Evolutionary conservation across 2,888 invertebrate genomes (phyloP).

Genomic region (Pyrochroa serraticornis): DNA sequence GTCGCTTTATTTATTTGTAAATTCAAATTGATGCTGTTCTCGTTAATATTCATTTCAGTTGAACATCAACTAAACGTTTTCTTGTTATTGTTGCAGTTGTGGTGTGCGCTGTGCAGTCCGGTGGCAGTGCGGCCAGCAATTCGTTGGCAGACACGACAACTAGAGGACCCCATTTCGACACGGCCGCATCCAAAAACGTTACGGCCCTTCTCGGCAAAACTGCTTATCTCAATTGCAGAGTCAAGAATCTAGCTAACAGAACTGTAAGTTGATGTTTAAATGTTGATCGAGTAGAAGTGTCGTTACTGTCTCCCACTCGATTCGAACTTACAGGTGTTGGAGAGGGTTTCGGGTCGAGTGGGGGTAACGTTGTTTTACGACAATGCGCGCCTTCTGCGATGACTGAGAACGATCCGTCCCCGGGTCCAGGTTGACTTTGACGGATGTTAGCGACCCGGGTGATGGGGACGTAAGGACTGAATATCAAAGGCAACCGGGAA

Average conservation of each 20-base stretch:
- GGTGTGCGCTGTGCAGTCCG: slow-evolving; percentile 51
- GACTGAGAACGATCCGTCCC: slow-evolving; percentile 19
- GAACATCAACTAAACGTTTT: neutral
- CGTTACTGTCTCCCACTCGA: neutral
- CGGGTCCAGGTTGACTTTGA: slow-evolving; percentile 20
- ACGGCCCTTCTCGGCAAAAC: slow-evolving; percentile 89
- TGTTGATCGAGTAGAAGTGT: slow-evolving; percentile 36
- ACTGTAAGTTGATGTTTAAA: too few species aligned
- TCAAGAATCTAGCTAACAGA: slow-evolving; percentile 89
- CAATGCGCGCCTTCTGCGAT: slow-evolving; percentile 2
- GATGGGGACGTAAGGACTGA: slow-evolving; percentile 15
- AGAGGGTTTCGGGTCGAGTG: too few species aligned
- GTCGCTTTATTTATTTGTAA: neutral
- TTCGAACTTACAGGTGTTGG: too few species aligned
- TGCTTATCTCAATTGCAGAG: slow-evolving; percentile 86
- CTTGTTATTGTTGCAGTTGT: slow-evolving; percentile 45
- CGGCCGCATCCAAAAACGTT: slow-evolving; percentile 61
- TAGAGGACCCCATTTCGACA: slow-evolving; percentile 57
- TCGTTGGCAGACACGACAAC: slow-evolving; percentile 50
- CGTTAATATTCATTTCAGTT: neutral
- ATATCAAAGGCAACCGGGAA: slow-evolving; percentile 17
- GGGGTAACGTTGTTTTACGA: neutral
- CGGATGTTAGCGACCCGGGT: slow-evolving; percentile 15
- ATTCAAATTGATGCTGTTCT: neutral
- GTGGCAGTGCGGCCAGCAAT: slow-evolving; percentile 48